Evolutionary conservation across 92 coral and sea anemone genomes (phyloP).

Genomic region (Porites divaricata): DNA sequence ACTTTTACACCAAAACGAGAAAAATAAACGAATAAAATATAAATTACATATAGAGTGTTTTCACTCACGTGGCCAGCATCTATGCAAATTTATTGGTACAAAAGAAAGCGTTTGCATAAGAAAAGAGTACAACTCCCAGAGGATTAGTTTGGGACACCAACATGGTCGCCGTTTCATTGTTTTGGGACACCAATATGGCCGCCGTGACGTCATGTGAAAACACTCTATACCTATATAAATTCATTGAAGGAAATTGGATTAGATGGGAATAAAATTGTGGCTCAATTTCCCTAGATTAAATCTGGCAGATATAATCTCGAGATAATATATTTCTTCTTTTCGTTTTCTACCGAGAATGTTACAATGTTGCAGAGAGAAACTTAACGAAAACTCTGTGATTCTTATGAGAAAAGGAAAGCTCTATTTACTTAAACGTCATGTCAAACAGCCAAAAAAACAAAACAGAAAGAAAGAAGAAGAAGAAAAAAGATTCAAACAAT

Average conservation of each 20-base stretch:
- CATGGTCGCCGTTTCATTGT: no score
- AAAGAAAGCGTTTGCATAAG: no score
- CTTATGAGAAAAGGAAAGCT: background rate
- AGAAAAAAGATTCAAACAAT: background rate
- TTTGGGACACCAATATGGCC: no score
- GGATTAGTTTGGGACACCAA: no score
- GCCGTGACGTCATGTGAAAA: no score
- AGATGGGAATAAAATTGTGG: conserved; percentile 1
- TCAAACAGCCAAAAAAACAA: background rate
- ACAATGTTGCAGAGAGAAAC: background rate
- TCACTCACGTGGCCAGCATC: no score
- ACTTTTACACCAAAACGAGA: background rate
- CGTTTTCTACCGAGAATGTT: background rate
- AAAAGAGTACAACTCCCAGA: no score
- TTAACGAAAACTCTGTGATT: background rate
- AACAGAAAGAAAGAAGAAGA: no score
- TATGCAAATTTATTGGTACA: no score
- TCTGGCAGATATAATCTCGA: background rate
- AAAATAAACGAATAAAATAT: background rate
- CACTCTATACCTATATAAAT: background rate
- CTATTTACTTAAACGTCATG: background rate
- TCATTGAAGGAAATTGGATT: background rate
- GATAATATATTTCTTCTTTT: background rate
- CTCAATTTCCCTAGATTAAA: background rate
- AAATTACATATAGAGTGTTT: no score